Conservation (phyloP, 2,113 vertebrate species). For the Notiomystis cincta region DNA sequence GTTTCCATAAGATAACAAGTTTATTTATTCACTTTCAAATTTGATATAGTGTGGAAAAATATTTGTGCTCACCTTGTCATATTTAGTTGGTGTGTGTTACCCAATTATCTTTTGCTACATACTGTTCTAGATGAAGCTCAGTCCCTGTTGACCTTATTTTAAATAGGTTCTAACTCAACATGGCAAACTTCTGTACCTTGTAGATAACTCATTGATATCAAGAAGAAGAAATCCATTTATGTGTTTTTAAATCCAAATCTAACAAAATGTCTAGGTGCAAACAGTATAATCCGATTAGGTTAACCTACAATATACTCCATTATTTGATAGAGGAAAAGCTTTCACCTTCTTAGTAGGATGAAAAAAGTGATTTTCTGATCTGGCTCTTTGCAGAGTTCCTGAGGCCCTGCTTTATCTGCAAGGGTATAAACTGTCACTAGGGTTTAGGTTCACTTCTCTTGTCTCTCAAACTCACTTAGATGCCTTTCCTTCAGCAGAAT, state of each 20-base stretch:
- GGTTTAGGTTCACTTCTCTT: neutral
- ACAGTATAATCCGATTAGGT: neutral
- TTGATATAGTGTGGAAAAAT: neutral
- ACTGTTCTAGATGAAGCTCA: neutral
- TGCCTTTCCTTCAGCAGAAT: neutral
- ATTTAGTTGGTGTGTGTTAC: neutral
- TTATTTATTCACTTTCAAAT: neutral
- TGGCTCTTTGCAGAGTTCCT: neutral
- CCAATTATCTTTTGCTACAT: neutral
- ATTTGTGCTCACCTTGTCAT: neutral
- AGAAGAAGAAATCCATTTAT: neutral
- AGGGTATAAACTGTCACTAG: neutral
- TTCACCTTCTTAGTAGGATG: neutral
- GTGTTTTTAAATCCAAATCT: neutral
- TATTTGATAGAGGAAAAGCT: neutral
- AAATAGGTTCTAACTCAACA: neutral
- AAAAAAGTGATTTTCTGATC: neutral
- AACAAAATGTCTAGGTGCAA: neutral
- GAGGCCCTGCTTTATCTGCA: neutral
- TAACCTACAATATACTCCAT: neutral
- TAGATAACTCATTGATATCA: neutral
- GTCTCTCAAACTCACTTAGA: neutral
- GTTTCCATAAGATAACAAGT: neutral
- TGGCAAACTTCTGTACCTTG: neutral
- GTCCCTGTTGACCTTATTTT: neutral